A percentile compares a stretch with the other conserved stretches of the same genome.
These are phyloP conservation scores for Furcifer pardalis DNA, from an alignment of 2,797 vertebrate species.

Conservation along the genomic window DNA sequence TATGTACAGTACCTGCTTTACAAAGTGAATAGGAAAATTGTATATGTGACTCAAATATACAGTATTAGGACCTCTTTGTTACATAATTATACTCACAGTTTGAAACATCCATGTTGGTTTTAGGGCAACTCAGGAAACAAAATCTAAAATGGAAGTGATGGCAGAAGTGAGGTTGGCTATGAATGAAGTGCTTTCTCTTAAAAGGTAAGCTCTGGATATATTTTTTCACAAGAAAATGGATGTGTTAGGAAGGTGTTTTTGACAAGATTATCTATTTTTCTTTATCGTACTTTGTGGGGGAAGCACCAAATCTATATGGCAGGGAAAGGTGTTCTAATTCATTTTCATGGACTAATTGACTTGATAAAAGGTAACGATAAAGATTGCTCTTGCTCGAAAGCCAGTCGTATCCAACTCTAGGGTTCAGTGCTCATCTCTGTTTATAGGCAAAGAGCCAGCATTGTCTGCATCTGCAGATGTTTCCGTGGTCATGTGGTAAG, in stretches of 20 bases:
- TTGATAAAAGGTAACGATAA: too few species aligned
- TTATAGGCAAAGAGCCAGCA: too few species aligned
- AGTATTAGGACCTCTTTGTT: too few species aligned
- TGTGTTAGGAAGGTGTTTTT: not conserved
- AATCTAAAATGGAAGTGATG: conserved; percentile 64
- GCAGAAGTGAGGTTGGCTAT: conserved; percentile 61
- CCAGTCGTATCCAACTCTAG: too few species aligned
- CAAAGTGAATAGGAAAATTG: too few species aligned
- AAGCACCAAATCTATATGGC: not conserved
- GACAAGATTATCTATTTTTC: not conserved
- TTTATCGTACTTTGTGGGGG: too few species aligned
- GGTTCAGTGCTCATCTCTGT: too few species aligned
- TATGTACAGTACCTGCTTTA: too few species aligned
- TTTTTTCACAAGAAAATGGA: not conserved
- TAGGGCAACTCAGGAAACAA: conserved; percentile 71
- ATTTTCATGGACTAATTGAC: not conserved
- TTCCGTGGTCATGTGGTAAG: too few species aligned
- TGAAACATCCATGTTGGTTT: conserved; percentile 11
- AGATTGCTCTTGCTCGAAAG: too few species aligned
- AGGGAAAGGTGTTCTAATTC: not conserved
- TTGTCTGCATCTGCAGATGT: too few species aligned
- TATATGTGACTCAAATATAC: too few species aligned
- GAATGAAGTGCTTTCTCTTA: conserved; percentile 62
- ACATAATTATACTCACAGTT: not conserved
- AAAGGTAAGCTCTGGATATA: conserved; percentile 61